A percentile compares a stretch with the other conserved stretches of the same genome.
phyloP scores from a whole-genome alignment of 2,797 vertebrate genomes.

The Dallia pectoralis region DNA sequence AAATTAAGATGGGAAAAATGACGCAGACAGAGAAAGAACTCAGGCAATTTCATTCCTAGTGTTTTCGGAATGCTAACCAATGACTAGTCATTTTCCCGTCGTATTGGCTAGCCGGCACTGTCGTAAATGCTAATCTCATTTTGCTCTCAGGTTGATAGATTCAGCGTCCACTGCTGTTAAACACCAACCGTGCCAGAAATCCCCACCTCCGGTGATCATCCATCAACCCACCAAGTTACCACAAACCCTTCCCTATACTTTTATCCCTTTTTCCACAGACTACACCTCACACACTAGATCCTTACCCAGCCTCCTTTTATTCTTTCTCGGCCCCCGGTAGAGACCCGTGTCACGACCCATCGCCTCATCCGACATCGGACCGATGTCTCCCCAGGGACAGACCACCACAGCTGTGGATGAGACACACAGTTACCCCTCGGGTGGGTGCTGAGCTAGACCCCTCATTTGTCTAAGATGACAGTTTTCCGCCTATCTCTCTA shows the following conservation, averaged over 20 bases:
- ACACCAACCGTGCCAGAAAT: not conserved
- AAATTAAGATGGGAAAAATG: too few species aligned
- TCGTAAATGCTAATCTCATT: not conserved
- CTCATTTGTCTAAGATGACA: slow-evolving; percentile 40
- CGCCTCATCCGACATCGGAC: slow-evolving; percentile 20
- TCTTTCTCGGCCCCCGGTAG: not conserved
- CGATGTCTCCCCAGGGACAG: slow-evolving; percentile 21
- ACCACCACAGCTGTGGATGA: slow-evolving; percentile 14
- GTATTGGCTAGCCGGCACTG: not conserved
- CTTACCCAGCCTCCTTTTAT: not conserved
- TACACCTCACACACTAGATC: slow-evolving; percentile 1
- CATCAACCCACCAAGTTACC: slow-evolving; percentile 3
- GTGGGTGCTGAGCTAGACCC: slow-evolving; percentile 22
- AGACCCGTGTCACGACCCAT: slow-evolving; percentile 1
- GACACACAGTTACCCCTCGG: slow-evolving; percentile 19
- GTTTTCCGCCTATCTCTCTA: slow-evolving; percentile 30
- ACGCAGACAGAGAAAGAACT: slow-evolving; percentile 19
- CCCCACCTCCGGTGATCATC: too few species aligned
- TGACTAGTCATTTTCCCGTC: not conserved
- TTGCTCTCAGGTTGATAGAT: not conserved
- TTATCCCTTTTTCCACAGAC: slow-evolving; percentile 7
- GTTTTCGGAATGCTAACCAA: not conserved
- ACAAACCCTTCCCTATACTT: not conserved
- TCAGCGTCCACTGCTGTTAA: not conserved
- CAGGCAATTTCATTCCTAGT: not conserved